Percentiles rank a stretch among this genome's conserved stretches.
Conservation (phyloP, 2,113 vertebrate species). For the Rafetus swinhoei region DNA sequence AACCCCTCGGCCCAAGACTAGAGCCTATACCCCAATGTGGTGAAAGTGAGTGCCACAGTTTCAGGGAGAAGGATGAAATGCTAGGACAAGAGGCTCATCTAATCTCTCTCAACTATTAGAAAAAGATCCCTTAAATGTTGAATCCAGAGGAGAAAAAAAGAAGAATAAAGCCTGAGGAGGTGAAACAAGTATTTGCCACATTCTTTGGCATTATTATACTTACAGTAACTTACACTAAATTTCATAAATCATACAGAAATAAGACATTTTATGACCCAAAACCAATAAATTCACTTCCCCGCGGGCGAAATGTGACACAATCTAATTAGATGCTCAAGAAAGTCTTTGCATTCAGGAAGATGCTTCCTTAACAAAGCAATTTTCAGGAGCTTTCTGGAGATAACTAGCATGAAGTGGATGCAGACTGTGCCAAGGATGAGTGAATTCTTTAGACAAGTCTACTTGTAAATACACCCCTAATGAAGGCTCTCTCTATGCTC, state of each 20-base stretch:
- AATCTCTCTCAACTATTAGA: background rate
- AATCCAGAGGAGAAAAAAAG: background rate
- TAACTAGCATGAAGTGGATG: background rate
- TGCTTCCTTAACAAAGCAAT: background rate
- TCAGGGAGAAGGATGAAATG: background rate
- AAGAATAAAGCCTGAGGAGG: background rate
- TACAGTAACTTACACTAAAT: background rate
- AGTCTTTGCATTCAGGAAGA: fast-evolving
- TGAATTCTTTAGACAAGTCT: background rate
- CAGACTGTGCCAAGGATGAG: background rate
- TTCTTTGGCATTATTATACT: background rate
- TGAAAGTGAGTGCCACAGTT: background rate
- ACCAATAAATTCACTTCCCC: background rate
- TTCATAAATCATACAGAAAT: background rate
- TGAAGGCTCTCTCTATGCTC: background rate
- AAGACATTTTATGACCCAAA: background rate
- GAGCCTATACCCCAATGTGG: too few relatives aligned
- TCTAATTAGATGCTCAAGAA: background rate
- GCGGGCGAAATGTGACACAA: background rate
- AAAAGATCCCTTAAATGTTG: background rate
- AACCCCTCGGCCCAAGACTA: too few relatives aligned
- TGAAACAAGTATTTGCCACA: background rate
- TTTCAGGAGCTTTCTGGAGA: background rate
- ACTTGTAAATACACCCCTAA: background rate
- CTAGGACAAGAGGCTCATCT: background rate